Conservation (phyloP, 2,888 invertebrate genomes). For the Sthenelais limicola region DNA sequence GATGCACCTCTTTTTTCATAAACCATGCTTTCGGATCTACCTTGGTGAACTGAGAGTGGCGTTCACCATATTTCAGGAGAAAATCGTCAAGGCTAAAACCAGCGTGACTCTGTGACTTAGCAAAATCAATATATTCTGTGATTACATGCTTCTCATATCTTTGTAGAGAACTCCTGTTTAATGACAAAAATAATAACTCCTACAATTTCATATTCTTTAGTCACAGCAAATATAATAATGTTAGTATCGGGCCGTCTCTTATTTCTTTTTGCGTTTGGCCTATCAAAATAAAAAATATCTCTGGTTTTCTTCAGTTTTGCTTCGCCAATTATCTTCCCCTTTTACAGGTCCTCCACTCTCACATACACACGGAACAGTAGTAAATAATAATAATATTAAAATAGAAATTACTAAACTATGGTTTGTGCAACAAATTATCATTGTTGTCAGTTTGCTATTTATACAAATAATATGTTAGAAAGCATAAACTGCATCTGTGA, state of each 20-base stretch:
- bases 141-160: conserved; percentile 30
- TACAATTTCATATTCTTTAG: conserved; percentile 60
- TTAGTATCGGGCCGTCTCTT: conserved; percentile 48
- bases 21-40: neutral
- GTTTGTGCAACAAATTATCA: conserved; percentile 54
- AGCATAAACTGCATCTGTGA: conserved; percentile 49
- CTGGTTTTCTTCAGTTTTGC: conserved; percentile 49
- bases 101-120: neutral
- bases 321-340: conserved; percentile 46
- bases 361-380: conserved; percentile 54
- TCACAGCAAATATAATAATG: conserved; percentile 62
- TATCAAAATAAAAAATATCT: conserved; percentile 59
- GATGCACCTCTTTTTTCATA: conserved; percentile 34
- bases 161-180: conserved; percentile 53
- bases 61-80: neutral
- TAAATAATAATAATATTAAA: conserved; percentile 61
- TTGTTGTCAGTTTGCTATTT: conserved; percentile 49
- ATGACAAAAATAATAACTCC: conserved; percentile 68
- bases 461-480: conserved; percentile 52
- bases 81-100: neutral
- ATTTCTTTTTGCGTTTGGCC: conserved; percentile 52
- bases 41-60: conserved; percentile 24
- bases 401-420: conserved; percentile 61
- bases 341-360: conserved; percentile 49
- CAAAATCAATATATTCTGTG: conserved; percentile 35